Base-by-base conservation (phyloP, 2,797 vertebrate genomes). In the Hyperoplus immaculatus region DNA sequence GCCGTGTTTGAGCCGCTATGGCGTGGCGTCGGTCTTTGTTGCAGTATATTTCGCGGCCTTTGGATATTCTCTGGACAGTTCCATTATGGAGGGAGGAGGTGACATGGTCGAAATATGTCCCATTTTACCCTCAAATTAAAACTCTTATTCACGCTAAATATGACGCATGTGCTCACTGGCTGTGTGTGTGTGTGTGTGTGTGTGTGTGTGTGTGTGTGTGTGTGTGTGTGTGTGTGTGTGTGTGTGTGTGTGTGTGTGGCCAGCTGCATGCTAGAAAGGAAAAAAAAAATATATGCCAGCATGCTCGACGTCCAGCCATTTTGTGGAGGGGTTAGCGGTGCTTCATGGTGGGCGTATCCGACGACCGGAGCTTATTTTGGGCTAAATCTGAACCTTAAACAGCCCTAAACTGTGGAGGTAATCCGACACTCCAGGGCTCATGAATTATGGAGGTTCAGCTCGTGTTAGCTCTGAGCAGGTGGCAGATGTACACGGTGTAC, bases 391-490 rank as follows among this genome's bases (percentile, higher is more conserved):
- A 51, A 45, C 18, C 15, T 29, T 29, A 3, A 29, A 3, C 29
- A 29, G 29, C 29, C 29, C 29, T 29, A 8, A 46, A 12, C 45
- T 16, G 11, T 57, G 55, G 55, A 10, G 55, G 54, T 53, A 42
- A 59, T 4, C 8, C 0, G 51, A 56, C 0, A 47, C 15, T 2
- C 18, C 1, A 0, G 15, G 39, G 49, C 58, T 56, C 57, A 0
- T 58, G 14, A 21, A 63, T 64, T 13, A 41, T 65, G n/a, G 6
- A 53, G 42, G 5, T 60, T 4, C 60, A 51, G 72, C 5, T 45
- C 21, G 1, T 39, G 67, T 64, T 69, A 12, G 59, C 9, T 49
- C 47, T 8, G 38, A 73, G 65, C 74, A 81, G 58, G 79, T 81
- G 62, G 45, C 36, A 14, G 4, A 29, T 29, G 29, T 29, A 29